These are phyloP conservation scores for Radopholus similis DNA, from an alignment of 1,140 invertebrate genomes.

Conservation along the genomic window DNA sequence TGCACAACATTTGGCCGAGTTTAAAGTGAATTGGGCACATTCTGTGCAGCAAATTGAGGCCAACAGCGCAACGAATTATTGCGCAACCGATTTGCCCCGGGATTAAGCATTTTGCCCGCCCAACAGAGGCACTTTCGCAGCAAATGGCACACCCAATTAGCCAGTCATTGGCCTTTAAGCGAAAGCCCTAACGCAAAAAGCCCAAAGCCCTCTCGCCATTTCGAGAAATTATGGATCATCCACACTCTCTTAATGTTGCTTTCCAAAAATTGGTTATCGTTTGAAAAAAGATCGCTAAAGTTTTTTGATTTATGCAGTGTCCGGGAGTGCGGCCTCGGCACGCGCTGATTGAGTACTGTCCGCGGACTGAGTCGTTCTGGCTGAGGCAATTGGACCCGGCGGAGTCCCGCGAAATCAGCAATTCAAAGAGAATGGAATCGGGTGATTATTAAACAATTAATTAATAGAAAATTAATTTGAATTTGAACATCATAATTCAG, in stretches of 20 bases:
- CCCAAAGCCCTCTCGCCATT: background rate
- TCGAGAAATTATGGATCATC: background rate
- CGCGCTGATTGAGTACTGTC: constrained; percentile 36
- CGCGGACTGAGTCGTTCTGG: constrained; percentile 35
- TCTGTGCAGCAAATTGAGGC: no score
- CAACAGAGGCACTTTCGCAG: no score
- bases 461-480: background rate
- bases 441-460: no score
- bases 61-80: no score
- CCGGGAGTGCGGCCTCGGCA: constrained; percentile 17
- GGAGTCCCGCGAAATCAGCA: background rate
- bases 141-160: background rate
- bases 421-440: background rate
- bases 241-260: background rate
- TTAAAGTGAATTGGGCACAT: no score
- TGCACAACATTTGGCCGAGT: no score
- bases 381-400: constrained; percentile 22
- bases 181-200: background rate
- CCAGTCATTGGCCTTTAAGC: background rate
- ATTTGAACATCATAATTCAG: background rate
- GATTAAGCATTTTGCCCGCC: no score
- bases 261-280: background rate
- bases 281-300: background rate
- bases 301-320: constrained; percentile 12
- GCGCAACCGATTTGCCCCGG: no score